phyloP scores from a whole-genome alignment of 2,888 invertebrate genomes.

The Leucophora obtusa region DNA sequence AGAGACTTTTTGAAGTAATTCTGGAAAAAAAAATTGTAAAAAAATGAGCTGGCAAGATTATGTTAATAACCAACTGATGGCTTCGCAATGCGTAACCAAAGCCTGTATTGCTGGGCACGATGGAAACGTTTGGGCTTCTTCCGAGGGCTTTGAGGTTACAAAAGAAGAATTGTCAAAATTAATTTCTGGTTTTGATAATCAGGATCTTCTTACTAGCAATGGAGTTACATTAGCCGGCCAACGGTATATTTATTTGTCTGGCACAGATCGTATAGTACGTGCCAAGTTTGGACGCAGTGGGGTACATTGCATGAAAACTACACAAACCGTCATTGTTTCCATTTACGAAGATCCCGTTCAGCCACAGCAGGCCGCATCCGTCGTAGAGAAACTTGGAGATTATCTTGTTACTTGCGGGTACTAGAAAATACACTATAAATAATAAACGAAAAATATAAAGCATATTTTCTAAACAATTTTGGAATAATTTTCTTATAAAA shows the following conservation, averaged over 20 bases:
- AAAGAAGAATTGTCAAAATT: slow-evolving; percentile 95
- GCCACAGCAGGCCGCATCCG: too few relatives aligned
- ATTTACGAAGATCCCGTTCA: too few relatives aligned
- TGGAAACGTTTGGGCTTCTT: slow-evolving; percentile 96
- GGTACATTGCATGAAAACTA: slow-evolving; percentile 97
- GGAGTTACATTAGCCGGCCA: slow-evolving; percentile 94
- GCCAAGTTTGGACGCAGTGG: slow-evolving; percentile 96
- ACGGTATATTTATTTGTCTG: slow-evolving; percentile 97
- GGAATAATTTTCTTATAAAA: too few relatives aligned
- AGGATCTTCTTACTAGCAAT: slow-evolving; percentile 91
- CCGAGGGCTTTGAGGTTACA: slow-evolving; percentile 93
- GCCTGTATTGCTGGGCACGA: slow-evolving; percentile 97
- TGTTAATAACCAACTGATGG: slow-evolving; percentile 97
- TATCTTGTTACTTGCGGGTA: too few relatives aligned
- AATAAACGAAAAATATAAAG: too few relatives aligned
- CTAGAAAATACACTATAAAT: too few relatives aligned
- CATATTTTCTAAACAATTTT: too few relatives aligned
- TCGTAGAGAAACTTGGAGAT: too few relatives aligned
- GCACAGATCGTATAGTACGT: slow-evolving; percentile 94
- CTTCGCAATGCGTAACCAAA: slow-evolving; percentile 95
- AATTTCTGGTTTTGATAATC: slow-evolving; percentile 93
- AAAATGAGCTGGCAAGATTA: slow-evolving; percentile 98
- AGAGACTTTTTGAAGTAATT: not conserved
- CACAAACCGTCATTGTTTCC: too few relatives aligned
- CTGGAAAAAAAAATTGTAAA: slow-evolving; percentile 29